phyloP scores from a whole-genome alignment of 2,113 vertebrate genomes.

The Acanthisitta chloris region DNA sequence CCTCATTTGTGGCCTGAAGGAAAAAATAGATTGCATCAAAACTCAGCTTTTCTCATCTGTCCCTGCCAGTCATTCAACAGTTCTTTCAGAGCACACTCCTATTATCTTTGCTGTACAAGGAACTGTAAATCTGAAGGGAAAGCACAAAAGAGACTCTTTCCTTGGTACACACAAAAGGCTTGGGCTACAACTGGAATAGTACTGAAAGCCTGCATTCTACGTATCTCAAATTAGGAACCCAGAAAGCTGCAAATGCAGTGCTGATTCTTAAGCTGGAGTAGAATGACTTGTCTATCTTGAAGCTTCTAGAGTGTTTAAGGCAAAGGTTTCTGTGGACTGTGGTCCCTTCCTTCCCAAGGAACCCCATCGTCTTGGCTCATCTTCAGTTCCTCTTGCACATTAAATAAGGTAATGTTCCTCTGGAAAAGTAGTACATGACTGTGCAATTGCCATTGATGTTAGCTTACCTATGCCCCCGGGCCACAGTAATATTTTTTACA shows the following conservation, averaged over 20 bases:
- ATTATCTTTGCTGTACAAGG: background rate
- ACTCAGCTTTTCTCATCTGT: background rate
- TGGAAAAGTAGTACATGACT: background rate
- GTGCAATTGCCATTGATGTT: background rate
- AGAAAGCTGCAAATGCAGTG: background rate
- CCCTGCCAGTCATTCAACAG: background rate
- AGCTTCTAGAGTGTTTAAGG: background rate
- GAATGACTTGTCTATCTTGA: background rate
- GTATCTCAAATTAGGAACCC: background rate
- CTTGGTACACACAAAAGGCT: background rate
- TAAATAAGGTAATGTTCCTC: background rate
- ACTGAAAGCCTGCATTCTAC: background rate
- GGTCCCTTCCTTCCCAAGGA: background rate
- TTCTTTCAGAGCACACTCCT: background rate
- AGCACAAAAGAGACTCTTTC: background rate
- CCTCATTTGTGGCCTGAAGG: slow-evolving; percentile 90
- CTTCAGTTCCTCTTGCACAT: background rate
- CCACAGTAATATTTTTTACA: background rate
- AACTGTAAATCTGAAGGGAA: background rate
- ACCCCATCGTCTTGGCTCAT: background rate
- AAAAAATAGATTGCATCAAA: background rate
- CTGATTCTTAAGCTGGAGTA: background rate
- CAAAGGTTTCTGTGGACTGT: background rate
- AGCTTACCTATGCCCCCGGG: background rate
- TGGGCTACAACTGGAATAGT: background rate